phyloP scores from a whole-genome alignment of 2,797 vertebrate genomes.

The Sebastiscus tertius region DNA sequence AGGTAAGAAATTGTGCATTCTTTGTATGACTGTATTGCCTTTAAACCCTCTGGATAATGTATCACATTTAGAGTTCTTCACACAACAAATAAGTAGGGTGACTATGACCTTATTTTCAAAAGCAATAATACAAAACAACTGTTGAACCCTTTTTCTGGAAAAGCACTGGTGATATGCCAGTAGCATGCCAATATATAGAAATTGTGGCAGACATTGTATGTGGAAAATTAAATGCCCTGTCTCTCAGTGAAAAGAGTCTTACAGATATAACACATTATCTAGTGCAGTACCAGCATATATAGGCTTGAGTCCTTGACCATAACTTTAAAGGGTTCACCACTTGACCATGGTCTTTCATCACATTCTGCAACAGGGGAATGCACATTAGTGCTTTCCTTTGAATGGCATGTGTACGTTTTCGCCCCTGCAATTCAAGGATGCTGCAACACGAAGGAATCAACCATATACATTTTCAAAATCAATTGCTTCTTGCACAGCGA shows the following conservation, averaged over 20 bases:
- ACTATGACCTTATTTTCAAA: slow-evolving; percentile 35
- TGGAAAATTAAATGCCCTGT: slow-evolving; percentile 38
- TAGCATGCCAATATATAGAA: slow-evolving; percentile 14
- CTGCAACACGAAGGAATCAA: not conserved
- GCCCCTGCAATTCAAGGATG: slow-evolving; percentile 36
- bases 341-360: slow-evolving; percentile 57
- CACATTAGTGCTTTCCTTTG: not conserved
- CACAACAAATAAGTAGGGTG: slow-evolving; percentile 17
- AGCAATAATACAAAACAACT: slow-evolving; percentile 24
- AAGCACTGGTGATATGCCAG: slow-evolving; percentile 22
- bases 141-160: slow-evolving; percentile 31
- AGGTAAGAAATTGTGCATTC: not conserved
- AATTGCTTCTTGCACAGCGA: slow-evolving; percentile 15
- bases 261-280: slow-evolving; percentile 34
- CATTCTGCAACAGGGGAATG: slow-evolving; percentile 45
- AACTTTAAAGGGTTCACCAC: slow-evolving; percentile 62
- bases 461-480: slow-evolving; percentile 17
- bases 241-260: slow-evolving; percentile 26
- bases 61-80: slow-evolving; percentile 32
- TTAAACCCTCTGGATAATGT: not conserved
- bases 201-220: slow-evolving; percentile 33
- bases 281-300: slow-evolving; percentile 34
- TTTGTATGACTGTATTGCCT: slow-evolving; percentile 21
- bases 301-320: slow-evolving; percentile 61
- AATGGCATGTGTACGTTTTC: slow-evolving; percentile 25